Evolutionary conservation across 2,797 vertebrate species (phyloP), one percentile per base, ranked within the genome.

Genomic region (Falco novaeseelandiae): DNA sequence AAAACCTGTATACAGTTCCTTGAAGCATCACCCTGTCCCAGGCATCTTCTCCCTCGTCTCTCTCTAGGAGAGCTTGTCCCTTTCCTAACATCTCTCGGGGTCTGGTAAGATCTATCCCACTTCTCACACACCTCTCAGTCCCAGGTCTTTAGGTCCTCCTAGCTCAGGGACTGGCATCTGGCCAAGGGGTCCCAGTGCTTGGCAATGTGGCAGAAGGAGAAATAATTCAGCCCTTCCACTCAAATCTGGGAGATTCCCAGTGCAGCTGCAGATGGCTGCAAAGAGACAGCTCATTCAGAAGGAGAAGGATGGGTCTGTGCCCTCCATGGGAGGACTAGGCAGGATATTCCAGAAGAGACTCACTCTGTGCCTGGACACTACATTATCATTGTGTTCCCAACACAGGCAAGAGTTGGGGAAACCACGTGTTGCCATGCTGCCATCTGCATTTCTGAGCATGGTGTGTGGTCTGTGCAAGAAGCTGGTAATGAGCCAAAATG

Each of bases 401-500:
- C 1, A 5, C 5, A 0, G 58, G 23, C n/a, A 61, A 42, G 84
- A 57, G 42, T 12, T 74, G 62, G 62, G 42, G 30, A 79, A 91
- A 78, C 22, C 48, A 49, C 84, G 89, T 38, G 52, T 74, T 93
- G 44, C 62, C n/a, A 17, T 4, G 27, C 67, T 93, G 90, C 92
- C 87, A 71, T 88, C 83, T 90, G 90, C 58, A 48, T 79, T 82
- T 46, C 87, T 48, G 48, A 73, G 51, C 7, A 4, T 57, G 71
- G 57, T 94, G 95, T 93, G 95, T 86, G 90, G 90, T 93, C 87
- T 71, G 20, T 66, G 58, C 82, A 30, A 71, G 90, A 10, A 83
- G 62, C 87, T 96, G 93, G 87, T 82, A 66, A 71, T 0, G 61
- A 79, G 95, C 95, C 95, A 96, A 58, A 71, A 38, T 57, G 34